Evolutionary conservation across 2,113 vertebrate species (phyloP).

Genomic region (Nyctereutes procyonoides): DNA sequence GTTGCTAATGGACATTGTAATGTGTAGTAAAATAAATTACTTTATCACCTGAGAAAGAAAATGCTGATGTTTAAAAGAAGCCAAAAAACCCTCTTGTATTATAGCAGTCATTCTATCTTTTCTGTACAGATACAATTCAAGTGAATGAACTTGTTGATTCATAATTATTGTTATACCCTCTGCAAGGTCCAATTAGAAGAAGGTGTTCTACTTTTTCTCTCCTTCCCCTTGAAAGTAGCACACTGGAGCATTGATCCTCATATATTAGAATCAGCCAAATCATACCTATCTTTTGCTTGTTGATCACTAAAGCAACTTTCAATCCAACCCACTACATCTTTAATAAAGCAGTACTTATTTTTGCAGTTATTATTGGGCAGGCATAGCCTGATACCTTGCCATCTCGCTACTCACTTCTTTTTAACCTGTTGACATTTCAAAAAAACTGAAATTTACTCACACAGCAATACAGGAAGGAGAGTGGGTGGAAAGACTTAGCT

Average conservation of each 20-base stretch:
- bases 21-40: neutral
- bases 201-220: neutral
- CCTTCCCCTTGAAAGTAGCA: slow-evolving; percentile 43
- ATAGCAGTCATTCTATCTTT: neutral
- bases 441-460: neutral
- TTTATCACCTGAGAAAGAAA: slow-evolving; percentile 58
- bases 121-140: slow-evolving; percentile 19
- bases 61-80: slow-evolving; percentile 19
- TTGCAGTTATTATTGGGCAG: neutral
- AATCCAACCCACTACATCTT: neutral
- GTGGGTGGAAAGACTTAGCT: neutral
- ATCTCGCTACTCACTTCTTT: neutral
- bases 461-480: neutral
- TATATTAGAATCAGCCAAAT: slow-evolving; percentile 1
- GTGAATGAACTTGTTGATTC: slow-evolving; percentile 30
- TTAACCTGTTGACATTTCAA: neutral
- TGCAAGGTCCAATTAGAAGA: neutral
- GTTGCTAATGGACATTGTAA: slow-evolving; percentile 32
- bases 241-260: neutral
- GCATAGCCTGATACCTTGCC: neutral
- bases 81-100: neutral
- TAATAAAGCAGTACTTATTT: neutral
- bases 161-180: slow-evolving; percentile 51
- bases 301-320: slow-evolving; percentile 30
- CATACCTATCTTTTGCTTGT: neutral